phyloP scores from a whole-genome alignment of 2,888 invertebrate genomes.

The Idaea dimidiata region DNA sequence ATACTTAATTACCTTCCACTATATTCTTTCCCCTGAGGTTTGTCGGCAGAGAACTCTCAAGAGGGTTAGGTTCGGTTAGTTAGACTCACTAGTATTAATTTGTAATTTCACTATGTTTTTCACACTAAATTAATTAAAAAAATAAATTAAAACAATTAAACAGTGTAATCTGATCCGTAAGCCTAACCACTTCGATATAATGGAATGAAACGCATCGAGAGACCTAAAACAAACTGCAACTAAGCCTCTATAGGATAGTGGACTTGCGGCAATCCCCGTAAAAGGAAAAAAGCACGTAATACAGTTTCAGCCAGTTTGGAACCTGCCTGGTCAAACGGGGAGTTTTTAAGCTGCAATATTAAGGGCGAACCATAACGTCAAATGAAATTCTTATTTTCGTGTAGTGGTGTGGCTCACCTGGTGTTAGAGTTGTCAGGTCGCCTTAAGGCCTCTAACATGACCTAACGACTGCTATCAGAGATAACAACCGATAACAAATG shows the following conservation, averaged over 20 bases:
- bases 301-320: not conserved
- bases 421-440: too few relatives aligned
- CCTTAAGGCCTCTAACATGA: too few relatives aligned
- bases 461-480: too few relatives aligned
- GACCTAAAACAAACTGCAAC: not conserved
- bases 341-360: constrained; percentile 12
- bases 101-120: too few relatives aligned
- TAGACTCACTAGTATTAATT: constrained; percentile 10
- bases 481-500: too few relatives aligned
- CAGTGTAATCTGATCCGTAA: constrained; percentile 4
- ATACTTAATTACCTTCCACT: too few relatives aligned
- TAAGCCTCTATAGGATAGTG: not conserved
- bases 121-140: not conserved
- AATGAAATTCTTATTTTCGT: too few relatives aligned
- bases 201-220: not conserved
- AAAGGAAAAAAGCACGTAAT: not conserved
- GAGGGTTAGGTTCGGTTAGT: too few relatives aligned
- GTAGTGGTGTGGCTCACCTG: too few relatives aligned
- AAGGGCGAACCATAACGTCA: too few relatives aligned
- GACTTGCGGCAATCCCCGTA: not conserved
- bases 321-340: not conserved
- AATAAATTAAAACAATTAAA: constrained; percentile 6
- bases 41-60: too few relatives aligned
- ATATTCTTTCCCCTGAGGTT: too few relatives aligned
- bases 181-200: not conserved